Conservation (phyloP, 2,113 vertebrate genomes). For the Rousettus leschenaultii region DNA sequence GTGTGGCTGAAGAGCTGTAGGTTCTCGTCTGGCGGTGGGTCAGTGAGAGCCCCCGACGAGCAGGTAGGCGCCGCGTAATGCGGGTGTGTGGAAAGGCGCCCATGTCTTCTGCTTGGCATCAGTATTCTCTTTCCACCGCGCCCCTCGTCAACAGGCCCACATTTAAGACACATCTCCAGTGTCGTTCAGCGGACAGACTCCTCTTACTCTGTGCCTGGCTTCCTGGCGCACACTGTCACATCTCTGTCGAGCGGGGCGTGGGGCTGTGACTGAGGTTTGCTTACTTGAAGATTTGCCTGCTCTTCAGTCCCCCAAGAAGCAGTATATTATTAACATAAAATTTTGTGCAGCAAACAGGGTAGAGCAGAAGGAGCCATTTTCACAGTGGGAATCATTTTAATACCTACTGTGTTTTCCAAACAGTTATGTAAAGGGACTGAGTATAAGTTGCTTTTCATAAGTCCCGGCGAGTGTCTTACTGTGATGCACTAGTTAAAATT, state of each 20-base stretch:
- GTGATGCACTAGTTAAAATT: conserved; percentile 63
- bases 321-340: conserved; percentile 64
- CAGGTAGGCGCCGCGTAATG: background rate
- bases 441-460: conserved; percentile 1
- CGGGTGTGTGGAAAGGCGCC: background rate
- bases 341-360: conserved; percentile 46
- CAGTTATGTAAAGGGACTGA: conserved; percentile 64
- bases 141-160: background rate
- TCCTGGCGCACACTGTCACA: background rate
- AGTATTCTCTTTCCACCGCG: background rate
- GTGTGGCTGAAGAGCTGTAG: fast-evolving
- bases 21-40: background rate
- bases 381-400: conserved; percentile 73
- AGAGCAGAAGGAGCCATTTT: conserved; percentile 69
- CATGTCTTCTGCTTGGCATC: background rate
- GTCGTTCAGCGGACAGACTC: background rate
- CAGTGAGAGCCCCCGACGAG: background rate
- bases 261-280: background rate
- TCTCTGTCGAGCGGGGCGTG: background rate
- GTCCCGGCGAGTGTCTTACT: conserved; percentile 56
- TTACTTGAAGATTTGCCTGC: conserved; percentile 44
- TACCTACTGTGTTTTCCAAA: conserved; percentile 71
- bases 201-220: background rate
- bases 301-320: conserved; percentile 25
- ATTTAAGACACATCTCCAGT: background rate